Evolutionary conservation across 2,888 invertebrate genomes (phyloP).

Genomic region (Muscina levida): DNA sequence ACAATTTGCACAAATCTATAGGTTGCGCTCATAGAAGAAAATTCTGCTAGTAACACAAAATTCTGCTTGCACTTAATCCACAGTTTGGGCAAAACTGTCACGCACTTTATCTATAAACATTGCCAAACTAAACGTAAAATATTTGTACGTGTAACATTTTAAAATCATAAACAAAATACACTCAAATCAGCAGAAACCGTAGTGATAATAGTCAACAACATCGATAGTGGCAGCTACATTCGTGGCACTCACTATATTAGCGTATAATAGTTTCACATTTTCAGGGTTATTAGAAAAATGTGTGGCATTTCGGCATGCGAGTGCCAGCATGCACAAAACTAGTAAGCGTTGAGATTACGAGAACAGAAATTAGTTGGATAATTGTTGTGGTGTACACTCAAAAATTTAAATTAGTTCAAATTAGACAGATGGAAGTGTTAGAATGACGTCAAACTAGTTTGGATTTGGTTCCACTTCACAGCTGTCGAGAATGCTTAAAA

Average conservation of each 20-base stretch:
- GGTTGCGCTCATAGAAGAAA: not conserved
- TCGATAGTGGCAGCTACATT: not conserved
- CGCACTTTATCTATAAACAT: constrained; percentile 59
- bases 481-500: no score
- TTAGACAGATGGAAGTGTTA: no score
- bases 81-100: constrained; percentile 49
- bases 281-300: constrained; percentile 45
- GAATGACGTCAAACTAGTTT: no score
- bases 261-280: constrained; percentile 30
- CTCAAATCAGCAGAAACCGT: constrained; percentile 37
- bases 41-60: constrained; percentile 50
- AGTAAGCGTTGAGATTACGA: no score
- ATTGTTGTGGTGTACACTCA: constrained; percentile 9
- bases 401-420: no score
- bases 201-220: constrained; percentile 26
- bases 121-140: constrained; percentile 54
- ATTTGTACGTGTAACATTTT: constrained; percentile 53
- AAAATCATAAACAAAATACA: constrained; percentile 52
- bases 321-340: not conserved
- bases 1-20: not conserved
- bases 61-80: constrained; percentile 43
- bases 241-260: constrained; percentile 2
- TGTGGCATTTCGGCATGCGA: constrained; percentile 1
- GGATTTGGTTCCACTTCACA: no score
- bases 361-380: not conserved